These are phyloP conservation scores for Ctenopoma kingsleyae DNA, from an alignment of 2,797 vertebrate genomes.

Conservation along the genomic window DNA sequence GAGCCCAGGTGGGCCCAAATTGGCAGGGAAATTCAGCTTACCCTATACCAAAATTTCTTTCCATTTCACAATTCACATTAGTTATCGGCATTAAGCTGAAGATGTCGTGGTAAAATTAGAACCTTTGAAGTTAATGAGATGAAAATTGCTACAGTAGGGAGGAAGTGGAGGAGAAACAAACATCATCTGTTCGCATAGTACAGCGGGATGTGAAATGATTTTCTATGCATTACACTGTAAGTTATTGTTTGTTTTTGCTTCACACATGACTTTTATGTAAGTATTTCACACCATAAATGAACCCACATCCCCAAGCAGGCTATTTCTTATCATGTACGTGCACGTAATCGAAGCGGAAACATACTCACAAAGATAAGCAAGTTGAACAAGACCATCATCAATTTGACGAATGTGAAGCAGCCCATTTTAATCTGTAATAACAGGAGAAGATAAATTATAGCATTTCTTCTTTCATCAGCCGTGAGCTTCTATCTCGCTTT, in stretches of 20 bases:
- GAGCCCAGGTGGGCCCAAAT: slow-evolving; percentile 30
- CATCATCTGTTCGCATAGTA: slow-evolving; percentile 45
- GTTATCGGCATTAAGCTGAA: slow-evolving; percentile 46
- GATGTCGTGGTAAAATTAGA: slow-evolving; percentile 28
- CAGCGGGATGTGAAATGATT: slow-evolving; percentile 30
- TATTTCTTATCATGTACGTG: slow-evolving; percentile 19
- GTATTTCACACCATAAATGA: background rate
- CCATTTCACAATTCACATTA: slow-evolving; percentile 46
- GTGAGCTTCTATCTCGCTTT: slow-evolving; percentile 17
- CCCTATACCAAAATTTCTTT: slow-evolving; percentile 33
- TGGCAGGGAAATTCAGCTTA: slow-evolving; percentile 31
- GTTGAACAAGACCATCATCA: slow-evolving; percentile 92
- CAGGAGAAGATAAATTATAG: slow-evolving; percentile 45
- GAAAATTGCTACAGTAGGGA: slow-evolving; percentile 64
- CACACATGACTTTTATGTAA: background rate
- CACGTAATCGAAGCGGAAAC: slow-evolving; percentile 49
- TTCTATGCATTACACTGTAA: slow-evolving; percentile 21
- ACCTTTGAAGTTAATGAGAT: slow-evolving; percentile 68
- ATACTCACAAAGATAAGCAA: slow-evolving; percentile 92
- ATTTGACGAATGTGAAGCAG: slow-evolving; percentile 90
- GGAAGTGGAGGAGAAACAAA: slow-evolving; percentile 30
- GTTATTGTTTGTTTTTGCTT: slow-evolving; percentile 39
- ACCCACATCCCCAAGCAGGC: background rate
- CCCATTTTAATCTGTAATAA: slow-evolving; percentile 88
- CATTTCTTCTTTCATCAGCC: slow-evolving; percentile 39